Conservation (phyloP, 2,797 vertebrate genomes). For the Enteromius fasciolatus region DNA sequence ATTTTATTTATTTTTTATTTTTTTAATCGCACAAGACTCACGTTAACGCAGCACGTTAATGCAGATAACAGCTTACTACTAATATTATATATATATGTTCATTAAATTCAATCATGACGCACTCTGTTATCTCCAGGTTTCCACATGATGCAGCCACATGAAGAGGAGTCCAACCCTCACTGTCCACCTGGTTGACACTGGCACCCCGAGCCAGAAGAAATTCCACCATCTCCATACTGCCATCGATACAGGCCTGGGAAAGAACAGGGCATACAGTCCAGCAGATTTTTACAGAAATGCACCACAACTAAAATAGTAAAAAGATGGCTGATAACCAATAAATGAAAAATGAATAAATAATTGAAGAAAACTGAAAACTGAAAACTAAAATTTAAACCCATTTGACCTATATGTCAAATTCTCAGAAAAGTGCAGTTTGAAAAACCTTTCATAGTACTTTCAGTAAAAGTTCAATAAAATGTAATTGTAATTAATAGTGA, state of each 20-base stretch:
- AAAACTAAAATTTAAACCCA: too few species aligned
- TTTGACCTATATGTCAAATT: not conserved
- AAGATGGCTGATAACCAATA: not conserved
- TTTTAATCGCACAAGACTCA: too few species aligned
- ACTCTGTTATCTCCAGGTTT: slow-evolving; percentile 88
- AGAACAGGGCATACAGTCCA: not conserved
- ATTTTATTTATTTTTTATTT: too few species aligned
- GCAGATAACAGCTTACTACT: too few species aligned
- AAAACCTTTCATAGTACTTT: not conserved
- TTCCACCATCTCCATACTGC: slow-evolving; percentile 87
- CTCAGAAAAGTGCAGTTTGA: not conserved
- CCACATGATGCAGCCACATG: slow-evolving; percentile 91
- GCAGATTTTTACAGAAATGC: slow-evolving; percentile 6
- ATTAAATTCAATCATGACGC: slow-evolving; percentile 63
- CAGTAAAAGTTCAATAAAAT: not conserved
- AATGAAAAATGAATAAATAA: not conserved
- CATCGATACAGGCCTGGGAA: slow-evolving; percentile 88
- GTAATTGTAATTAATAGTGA: not conserved
- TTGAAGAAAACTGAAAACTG: not conserved
- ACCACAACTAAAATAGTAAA: not conserved
- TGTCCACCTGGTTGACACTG: slow-evolving; percentile 88
- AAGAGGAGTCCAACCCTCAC: slow-evolving; percentile 91
- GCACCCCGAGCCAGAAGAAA: slow-evolving; percentile 86
- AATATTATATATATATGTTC: not conserved
- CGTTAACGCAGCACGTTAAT: too few species aligned